phyloP scores from a whole-genome alignment of 2,113 vertebrate species.

The Ictalurus punctatus region DNA sequence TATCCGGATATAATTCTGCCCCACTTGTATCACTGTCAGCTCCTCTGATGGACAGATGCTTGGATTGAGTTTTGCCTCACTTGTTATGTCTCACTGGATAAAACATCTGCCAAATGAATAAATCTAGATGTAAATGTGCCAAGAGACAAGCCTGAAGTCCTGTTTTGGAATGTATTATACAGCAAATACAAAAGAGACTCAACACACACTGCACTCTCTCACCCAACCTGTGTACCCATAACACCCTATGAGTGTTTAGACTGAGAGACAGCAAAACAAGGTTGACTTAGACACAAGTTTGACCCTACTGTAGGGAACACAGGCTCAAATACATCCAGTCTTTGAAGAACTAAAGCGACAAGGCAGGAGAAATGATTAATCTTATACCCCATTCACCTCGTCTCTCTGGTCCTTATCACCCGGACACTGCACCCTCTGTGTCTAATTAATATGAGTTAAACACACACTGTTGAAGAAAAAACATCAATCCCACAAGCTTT shows the following conservation, averaged over 20 bases:
- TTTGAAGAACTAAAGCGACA: constrained; percentile 37
- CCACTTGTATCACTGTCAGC: background rate
- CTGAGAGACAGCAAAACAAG: background rate
- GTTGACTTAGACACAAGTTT: background rate
- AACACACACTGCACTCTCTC: constrained; percentile 11
- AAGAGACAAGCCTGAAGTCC: background rate
- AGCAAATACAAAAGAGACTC: background rate
- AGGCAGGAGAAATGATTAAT: constrained; percentile 44
- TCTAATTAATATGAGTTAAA: constrained; percentile 55
- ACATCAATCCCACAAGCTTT: constrained; percentile 11
- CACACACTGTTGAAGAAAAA: constrained; percentile 31
- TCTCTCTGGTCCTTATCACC: constrained; percentile 23
- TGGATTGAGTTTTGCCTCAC: constrained; percentile 4
- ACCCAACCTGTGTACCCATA: constrained; percentile 41
- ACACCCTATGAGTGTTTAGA: constrained; percentile 1
- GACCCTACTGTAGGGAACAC: background rate
- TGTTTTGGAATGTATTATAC: background rate
- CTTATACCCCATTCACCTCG: background rate
- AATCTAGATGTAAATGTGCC: background rate
- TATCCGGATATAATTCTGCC: background rate
- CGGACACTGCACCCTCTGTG: constrained; percentile 44
- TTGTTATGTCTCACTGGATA: background rate
- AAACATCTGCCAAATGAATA: background rate
- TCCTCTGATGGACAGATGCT: constrained; percentile 2
- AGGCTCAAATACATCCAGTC: constrained; percentile 32